phyloP scores from a whole-genome alignment of 2,797 vertebrate species.

The Thalassophryne amazonica region DNA sequence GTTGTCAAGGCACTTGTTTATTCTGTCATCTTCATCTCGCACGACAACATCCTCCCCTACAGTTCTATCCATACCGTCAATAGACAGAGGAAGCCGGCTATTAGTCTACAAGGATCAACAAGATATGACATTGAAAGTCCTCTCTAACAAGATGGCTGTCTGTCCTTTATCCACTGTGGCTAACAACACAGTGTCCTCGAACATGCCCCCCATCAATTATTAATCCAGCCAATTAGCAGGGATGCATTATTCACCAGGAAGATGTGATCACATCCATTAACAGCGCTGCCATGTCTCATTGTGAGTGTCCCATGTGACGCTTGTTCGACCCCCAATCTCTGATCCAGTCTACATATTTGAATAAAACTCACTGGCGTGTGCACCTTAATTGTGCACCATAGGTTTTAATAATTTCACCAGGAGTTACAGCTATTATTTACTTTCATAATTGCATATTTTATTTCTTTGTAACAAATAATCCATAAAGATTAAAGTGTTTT shows the following conservation, averaged over 20 bases:
- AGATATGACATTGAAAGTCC: constrained; percentile 30
- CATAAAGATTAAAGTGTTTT: no score
- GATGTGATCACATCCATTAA: constrained; percentile 67
- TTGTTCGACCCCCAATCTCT: background rate
- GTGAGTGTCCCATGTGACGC: constrained; percentile 32
- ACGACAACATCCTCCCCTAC: constrained; percentile 36
- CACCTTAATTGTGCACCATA: background rate
- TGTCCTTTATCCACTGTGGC: constrained; percentile 26
- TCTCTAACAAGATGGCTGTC: constrained; percentile 47
- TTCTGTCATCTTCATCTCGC: constrained; percentile 51
- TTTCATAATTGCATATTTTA: no score
- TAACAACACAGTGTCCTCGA: constrained; percentile 12
- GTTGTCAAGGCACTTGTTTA: constrained; percentile 63
- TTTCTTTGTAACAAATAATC: no score
- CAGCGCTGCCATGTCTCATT: constrained; percentile 32
- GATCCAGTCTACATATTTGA: background rate
- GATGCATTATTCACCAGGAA: constrained; percentile 81
- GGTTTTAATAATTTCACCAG: no score
- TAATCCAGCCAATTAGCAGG: constrained; percentile 82
- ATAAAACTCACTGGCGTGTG: no score
- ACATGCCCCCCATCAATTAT: constrained; percentile 79
- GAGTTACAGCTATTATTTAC: no score
- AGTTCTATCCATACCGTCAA: constrained; percentile 26
- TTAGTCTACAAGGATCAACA: constrained; percentile 25
- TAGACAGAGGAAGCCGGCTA: constrained; percentile 26